A percentile compares a stretch with the other conserved stretches of the same genome.
Conservation (phyloP, 2,797 vertebrate species). For the Macropus fuliginosus region DNA sequence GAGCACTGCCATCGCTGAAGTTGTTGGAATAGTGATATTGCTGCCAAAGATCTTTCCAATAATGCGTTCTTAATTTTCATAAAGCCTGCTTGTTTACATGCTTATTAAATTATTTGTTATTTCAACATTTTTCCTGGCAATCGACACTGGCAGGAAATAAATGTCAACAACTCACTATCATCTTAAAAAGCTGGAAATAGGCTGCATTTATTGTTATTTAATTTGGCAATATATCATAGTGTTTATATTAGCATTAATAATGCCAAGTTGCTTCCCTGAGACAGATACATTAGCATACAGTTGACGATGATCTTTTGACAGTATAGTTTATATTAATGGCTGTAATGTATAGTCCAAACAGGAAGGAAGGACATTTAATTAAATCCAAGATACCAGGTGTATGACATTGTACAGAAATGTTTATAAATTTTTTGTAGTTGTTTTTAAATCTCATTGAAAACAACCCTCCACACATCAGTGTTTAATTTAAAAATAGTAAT, state of each 20-base stretch:
- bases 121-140: conserved; percentile 33
- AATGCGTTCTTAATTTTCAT: conserved; percentile 26
- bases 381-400: conserved; percentile 34
- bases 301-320: conserved; percentile 53
- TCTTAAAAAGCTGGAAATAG: conserved; percentile 52
- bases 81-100: neutral
- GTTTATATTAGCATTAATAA: conserved; percentile 68
- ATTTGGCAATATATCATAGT: conserved; percentile 42
- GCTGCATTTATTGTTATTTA: conserved; percentile 37
- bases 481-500: neutral
- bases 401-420: conserved; percentile 33
- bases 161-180: neutral
- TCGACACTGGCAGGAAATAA: conserved; percentile 22
- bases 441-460: neutral
- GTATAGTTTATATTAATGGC: neutral
- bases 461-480: conserved; percentile 3
- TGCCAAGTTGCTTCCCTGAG: conserved; percentile 38
- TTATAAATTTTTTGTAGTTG: neutral
- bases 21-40: neutral
- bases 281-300: conserved; percentile 7
- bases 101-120: conserved; percentile 60
- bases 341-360: neutral
- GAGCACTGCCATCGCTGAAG: neutral
- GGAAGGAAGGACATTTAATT: conserved; percentile 12
- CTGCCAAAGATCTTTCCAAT: conserved; percentile 31